Percentiles rank a stretch among this genome's conserved stretches.
phyloP scores from a whole-genome alignment of 2,113 vertebrate species.

The Syrrhaptes paradoxus region DNA sequence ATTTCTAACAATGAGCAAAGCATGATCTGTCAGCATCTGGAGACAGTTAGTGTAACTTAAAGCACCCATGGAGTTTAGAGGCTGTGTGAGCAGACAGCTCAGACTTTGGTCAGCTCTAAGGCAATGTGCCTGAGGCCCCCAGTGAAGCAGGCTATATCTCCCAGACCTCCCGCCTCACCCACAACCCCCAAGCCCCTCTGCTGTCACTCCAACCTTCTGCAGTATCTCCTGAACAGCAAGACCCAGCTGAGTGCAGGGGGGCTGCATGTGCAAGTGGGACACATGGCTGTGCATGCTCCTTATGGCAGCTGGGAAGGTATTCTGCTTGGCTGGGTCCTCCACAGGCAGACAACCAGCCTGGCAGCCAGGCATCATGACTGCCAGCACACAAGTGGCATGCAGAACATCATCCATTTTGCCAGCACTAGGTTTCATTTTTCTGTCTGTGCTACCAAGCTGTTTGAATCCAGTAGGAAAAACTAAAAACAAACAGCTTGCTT shows the following conservation, averaged over 20 bases:
- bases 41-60: not conserved
- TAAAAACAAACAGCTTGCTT: not conserved
- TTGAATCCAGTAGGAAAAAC: not conserved
- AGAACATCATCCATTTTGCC: not conserved
- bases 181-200: not conserved
- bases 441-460: not conserved
- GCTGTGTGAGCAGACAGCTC: not conserved
- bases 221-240: not conserved
- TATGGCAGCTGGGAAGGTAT: not conserved
- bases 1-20: not conserved
- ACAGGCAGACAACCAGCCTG: not conserved
- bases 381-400: rapidly evolving
- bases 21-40: not conserved
- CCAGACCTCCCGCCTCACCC: not conserved
- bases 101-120: not conserved
- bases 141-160: not conserved
- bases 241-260: not conserved
- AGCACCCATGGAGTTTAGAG: not conserved
- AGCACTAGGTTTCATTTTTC: not conserved
- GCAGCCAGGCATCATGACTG: not conserved
- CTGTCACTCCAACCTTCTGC: not conserved
- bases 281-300: too few relatives aligned
- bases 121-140: not conserved
- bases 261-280: rapidly evolving
- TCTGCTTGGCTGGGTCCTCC: not conserved